Percentiles rank a stretch among this genome's conserved stretches.
These are phyloP conservation scores for Orgyia antiqua DNA, from an alignment of 2,888 invertebrate species.

Conservation along the genomic window DNA sequence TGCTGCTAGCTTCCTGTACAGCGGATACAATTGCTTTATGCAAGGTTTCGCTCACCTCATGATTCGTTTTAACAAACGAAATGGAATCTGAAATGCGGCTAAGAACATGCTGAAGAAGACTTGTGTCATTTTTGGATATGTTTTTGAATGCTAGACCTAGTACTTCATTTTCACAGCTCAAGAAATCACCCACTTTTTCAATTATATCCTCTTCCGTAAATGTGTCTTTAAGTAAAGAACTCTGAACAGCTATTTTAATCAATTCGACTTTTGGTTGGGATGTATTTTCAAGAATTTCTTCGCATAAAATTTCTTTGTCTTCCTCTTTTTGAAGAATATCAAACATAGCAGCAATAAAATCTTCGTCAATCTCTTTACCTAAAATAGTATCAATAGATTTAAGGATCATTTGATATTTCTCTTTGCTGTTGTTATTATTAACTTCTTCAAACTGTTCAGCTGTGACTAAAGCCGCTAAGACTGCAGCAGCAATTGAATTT, in stretches of 20 bases:
- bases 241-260: conserved; percentile 76
- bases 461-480: conserved; percentile 69
- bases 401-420: conserved; percentile 69
- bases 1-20: conserved; percentile 80
- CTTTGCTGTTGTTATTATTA: conserved; percentile 68
- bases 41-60: conserved; percentile 81
- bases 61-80: conserved; percentile 78
- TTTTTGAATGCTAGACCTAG: conserved; percentile 81
- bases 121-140: conserved; percentile 79
- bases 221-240: conserved; percentile 58
- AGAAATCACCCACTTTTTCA: conserved; percentile 80
- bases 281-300: conserved; percentile 70
- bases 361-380: conserved; percentile 67
- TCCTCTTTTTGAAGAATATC: conserved; percentile 71
- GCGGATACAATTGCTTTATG: conserved; percentile 83
- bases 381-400: conserved; percentile 73
- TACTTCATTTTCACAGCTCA: conserved; percentile 80
- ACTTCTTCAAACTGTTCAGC: conserved; percentile 71
- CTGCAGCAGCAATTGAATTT: conserved; percentile 74
- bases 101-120: conserved; percentile 78
- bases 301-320: conserved; percentile 62
- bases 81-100: conserved; percentile 80
- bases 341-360: conserved; percentile 69
- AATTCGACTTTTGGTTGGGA: conserved; percentile 81
- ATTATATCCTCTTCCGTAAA: conserved; percentile 78